A percentile compares a stretch with the other conserved stretches of the same genome.
Conservation (phyloP, 2,888 invertebrate species). For the Chymomyza fuscimana region DNA sequence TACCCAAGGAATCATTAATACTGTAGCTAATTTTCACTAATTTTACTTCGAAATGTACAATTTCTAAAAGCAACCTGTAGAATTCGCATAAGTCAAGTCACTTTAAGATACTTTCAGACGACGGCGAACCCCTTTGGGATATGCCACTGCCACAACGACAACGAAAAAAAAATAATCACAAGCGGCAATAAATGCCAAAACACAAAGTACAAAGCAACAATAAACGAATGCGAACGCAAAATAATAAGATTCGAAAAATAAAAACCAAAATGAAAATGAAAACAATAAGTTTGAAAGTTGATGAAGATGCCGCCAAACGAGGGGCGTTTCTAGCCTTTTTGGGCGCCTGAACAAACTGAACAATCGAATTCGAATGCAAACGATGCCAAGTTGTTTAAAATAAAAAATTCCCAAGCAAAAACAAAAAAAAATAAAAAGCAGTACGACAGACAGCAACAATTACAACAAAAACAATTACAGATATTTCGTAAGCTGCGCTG, state of each 20-base stretch:
- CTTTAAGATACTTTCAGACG: no score
- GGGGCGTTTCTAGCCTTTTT: not conserved
- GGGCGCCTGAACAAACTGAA: conserved; percentile 26
- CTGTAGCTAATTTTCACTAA: no score
- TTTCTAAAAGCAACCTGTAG: no score
- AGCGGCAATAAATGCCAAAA: conserved; percentile 63
- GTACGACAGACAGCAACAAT: conserved; percentile 25
- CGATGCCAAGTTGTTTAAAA: conserved; percentile 9
- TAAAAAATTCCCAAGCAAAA: conserved; percentile 48
- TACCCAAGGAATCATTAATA: no score
- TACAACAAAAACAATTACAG: conserved; percentile 35
- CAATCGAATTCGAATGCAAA: conserved; percentile 60
- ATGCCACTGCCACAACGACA: not conserved
- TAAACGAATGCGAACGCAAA: conserved; percentile 47
- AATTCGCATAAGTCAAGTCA: no score
- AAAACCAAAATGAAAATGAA: conserved; percentile 40
- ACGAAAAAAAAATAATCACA: conserved; percentile 46
- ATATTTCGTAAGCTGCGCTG: conserved; percentile 58
- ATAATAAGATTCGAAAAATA: not conserved
- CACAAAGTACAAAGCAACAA: conserved; percentile 69
- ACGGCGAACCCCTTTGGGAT: no score
- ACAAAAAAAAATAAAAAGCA: conserved; percentile 17
- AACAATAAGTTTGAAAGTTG: conserved; percentile 68
- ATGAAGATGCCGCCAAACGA: conserved; percentile 27
- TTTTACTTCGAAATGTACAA: no score